These are phyloP conservation scores for Oscheius sp. DNA, from an alignment of 1,140 invertebrate genomes.

Conservation along the genomic window DNA sequence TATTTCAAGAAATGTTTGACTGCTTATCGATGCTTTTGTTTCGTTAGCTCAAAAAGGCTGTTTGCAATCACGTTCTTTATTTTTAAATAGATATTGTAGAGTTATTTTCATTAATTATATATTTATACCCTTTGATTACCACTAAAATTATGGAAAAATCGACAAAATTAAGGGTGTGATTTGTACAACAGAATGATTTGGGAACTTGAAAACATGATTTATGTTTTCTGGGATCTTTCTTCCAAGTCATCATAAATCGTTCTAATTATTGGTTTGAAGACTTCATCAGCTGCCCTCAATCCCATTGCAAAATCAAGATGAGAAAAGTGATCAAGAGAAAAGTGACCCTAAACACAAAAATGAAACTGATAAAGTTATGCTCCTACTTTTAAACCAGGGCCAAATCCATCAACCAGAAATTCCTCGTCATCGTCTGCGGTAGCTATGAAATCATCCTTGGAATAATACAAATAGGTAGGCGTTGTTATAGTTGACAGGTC, in stretches of 20 bases:
- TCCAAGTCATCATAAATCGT: not conserved
- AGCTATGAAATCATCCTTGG: not conserved
- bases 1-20: too few relatives aligned
- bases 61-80: too few relatives aligned
- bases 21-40: too few relatives aligned
- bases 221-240: too few relatives aligned
- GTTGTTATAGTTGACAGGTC: constrained; percentile 1
- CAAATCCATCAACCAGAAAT: constrained; percentile 50
- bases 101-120: too few relatives aligned
- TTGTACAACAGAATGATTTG: too few relatives aligned
- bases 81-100: too few relatives aligned
- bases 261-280: constrained; percentile 51
- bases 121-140: too few relatives aligned
- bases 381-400: constrained; percentile 35
- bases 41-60: too few relatives aligned
- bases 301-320: constrained; percentile 54
- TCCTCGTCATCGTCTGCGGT: not conserved
- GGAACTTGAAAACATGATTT: too few relatives aligned
- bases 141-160: too few relatives aligned
- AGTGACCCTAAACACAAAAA: not conserved
- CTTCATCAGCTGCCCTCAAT: constrained; percentile 40
- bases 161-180: too few relatives aligned
- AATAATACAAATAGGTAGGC: constrained; percentile 14
- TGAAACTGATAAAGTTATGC: not conserved
- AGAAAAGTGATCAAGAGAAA: constrained; percentile 45